Evolutionary conservation across 92 coral and sea anemone species (phyloP), one percentile per base, ranked within the genome.

Genomic region (Parazoanthus darwini): DNA sequence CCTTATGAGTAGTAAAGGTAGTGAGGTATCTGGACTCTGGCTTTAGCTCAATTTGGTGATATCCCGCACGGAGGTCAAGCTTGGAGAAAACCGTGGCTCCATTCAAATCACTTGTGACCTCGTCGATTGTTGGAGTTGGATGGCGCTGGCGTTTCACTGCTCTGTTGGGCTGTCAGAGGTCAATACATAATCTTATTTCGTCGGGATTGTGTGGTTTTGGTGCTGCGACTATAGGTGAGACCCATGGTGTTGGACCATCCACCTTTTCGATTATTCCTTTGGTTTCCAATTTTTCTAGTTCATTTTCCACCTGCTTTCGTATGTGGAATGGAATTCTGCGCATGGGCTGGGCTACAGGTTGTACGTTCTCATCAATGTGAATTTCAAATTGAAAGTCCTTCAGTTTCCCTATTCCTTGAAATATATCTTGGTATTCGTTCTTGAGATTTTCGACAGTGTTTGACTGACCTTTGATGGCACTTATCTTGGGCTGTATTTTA

Each of bases 371-470:
- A 35, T 89, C 88, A 7, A 89, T 43, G 25, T 83, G 78, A 26
- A 89, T 63, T 50, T 89, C 58, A 59, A 89, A 83, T 77, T 89
- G 91, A 77, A 38, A 89, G 66, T 89, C 78, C 54, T 83, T 89
- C 25, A 83, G 79, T 29, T 82, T 82, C 25, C 88, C 78, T 13
- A 88, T 63, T 5, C 90, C 86, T 9, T 70, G 65, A 29, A 79
- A 88, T 5, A 80, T 80, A 39, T 82, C 88, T n/a, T 72, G 25
- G 70, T 88, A 88, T 11, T 88, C 86, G 9, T 42, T 50, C 3
- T 80, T 44, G 10, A 88, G 75, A 18, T 88, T 39, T 22, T 39
- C 80, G 14, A 76, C 51, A 16, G 54, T 38, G 26, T 29, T 42
- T 76, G 80, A 26, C 80, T 76, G 54, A 39, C 39, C 79, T 37